Conservation (phyloP, 1,140 invertebrate genomes). For the Phthorimaea operculella region DNA sequence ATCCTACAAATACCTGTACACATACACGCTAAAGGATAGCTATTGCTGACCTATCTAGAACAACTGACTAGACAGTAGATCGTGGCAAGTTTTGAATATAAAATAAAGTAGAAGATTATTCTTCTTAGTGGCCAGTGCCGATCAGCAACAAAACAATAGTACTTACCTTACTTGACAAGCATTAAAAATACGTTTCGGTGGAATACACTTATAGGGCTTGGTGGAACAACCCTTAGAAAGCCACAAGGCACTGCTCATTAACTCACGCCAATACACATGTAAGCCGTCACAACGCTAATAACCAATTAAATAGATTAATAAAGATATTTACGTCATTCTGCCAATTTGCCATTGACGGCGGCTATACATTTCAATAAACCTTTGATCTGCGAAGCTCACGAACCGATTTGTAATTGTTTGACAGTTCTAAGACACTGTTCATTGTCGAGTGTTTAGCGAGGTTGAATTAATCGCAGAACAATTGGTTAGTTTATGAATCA, state of each 20-base stretch:
- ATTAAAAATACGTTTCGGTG: too few species aligned
- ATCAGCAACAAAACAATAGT: too few species aligned
- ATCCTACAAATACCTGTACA: too few species aligned
- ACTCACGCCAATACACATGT: conserved; percentile 45
- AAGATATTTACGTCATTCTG: conserved; percentile 52
- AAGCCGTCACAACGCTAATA: conserved; percentile 41
- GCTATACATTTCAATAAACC: conserved; percentile 35
- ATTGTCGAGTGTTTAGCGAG: conserved; percentile 30
- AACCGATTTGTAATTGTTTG: conserved; percentile 56
- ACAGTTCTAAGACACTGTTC: conserved; percentile 39
- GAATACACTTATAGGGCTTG: too few species aligned
- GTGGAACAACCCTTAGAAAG: conserved; percentile 31
- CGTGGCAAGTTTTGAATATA: too few species aligned
- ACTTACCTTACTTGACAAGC: too few species aligned
- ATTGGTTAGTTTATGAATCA: conserved; percentile 16
- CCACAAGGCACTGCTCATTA: conserved; percentile 35
- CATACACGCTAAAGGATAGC: too few species aligned
- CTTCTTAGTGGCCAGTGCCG: too few species aligned
- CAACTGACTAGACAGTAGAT: too few species aligned
- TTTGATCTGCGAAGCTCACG: conserved; percentile 47
- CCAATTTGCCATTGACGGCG: conserved; percentile 43
- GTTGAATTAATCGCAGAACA: conserved; percentile 21
- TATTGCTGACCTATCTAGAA: too few species aligned
- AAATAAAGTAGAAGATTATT: too few species aligned
- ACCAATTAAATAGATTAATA: conserved; percentile 63